These are phyloP conservation scores for Polylopha cassiicola DNA, from an alignment of 2,888 invertebrate species.

Conservation along the genomic window DNA sequence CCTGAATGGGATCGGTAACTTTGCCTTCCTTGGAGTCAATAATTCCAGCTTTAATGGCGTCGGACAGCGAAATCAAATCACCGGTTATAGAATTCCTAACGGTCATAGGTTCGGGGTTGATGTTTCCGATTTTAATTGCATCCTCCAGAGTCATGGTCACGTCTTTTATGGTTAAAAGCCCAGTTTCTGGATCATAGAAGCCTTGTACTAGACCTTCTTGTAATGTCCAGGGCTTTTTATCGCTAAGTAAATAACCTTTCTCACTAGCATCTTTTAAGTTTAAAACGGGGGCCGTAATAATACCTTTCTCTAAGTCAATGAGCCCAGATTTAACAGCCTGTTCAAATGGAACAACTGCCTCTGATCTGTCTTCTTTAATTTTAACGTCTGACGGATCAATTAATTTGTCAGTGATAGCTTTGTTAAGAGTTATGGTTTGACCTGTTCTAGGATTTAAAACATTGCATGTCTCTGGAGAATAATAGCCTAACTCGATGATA, in stretches of 20 bases:
- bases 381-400: slow-evolving; percentile 84
- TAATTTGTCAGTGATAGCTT: slow-evolving; percentile 84
- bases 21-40: slow-evolving; percentile 89
- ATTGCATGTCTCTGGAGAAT: slow-evolving; percentile 83
- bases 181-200: slow-evolving; percentile 85
- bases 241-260: slow-evolving; percentile 88
- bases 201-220: slow-evolving; percentile 90
- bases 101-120: slow-evolving; percentile 86
- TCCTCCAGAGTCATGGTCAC: slow-evolving; percentile 83
- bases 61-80: slow-evolving; percentile 86
- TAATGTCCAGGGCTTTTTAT: slow-evolving; percentile 87
- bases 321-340: slow-evolving; percentile 84
- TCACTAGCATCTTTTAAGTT: slow-evolving; percentile 87
- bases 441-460: slow-evolving; percentile 88
- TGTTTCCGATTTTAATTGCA: slow-evolving; percentile 84
- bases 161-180: slow-evolving; percentile 83
- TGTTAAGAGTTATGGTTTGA: slow-evolving; percentile 82
- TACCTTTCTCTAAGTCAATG: slow-evolving; percentile 82
- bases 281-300: slow-evolving; percentile 82
- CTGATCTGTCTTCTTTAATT: slow-evolving; percentile 84
- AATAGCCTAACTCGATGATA: slow-evolving; percentile 86
- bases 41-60: slow-evolving; percentile 86
- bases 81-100: slow-evolving; percentile 88
- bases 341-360: slow-evolving; percentile 80
- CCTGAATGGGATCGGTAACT: slow-evolving; percentile 85